Percentiles rank a stretch among this genome's conserved stretches.
phyloP scores from a whole-genome alignment of 2,888 invertebrate genomes.

The Euspilapteryx auroguttella region DNA sequence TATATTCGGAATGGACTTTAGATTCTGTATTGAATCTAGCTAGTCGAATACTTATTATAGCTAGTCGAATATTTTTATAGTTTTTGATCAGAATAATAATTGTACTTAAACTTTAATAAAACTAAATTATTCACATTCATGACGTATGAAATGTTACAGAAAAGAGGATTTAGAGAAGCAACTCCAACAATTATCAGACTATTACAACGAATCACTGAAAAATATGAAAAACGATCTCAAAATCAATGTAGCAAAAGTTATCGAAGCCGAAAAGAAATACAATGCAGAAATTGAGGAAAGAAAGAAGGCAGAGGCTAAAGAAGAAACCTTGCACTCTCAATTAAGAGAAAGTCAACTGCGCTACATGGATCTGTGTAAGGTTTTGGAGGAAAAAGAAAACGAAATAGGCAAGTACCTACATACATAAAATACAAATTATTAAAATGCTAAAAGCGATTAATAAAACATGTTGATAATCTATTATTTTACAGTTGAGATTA shows the following conservation, averaged over 20 bases:
- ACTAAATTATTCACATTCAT: too few relatives aligned
- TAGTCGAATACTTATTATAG: too few relatives aligned
- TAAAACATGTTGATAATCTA: too few relatives aligned
- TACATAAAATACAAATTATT: too few relatives aligned
- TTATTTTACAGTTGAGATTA: not conserved
- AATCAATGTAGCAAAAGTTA: conserved; percentile 18
- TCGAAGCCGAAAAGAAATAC: conserved; percentile 30
- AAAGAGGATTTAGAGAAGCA: conserved; percentile 37
- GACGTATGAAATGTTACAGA: conserved; percentile 18
- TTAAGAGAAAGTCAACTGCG: conserved; percentile 22
- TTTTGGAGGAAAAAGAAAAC: conserved; percentile 16
- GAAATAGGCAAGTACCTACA: conserved; percentile 15
- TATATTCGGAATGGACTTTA: not conserved
- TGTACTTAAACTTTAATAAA: too few relatives aligned
- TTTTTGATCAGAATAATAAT: too few relatives aligned
- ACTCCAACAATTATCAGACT: conserved; percentile 21
- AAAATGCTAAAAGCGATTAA: too few relatives aligned
- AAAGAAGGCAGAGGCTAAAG: conserved; percentile 17
- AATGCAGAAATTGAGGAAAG: conserved; percentile 21
- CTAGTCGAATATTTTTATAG: conserved; percentile 2
- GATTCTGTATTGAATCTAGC: not conserved
- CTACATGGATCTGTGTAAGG: conserved; percentile 15
- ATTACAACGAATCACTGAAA: conserved; percentile 27
- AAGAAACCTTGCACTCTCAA: conserved; percentile 19
- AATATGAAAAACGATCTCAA: conserved; percentile 25